These are phyloP conservation scores for Gymnobelideus leadbeateri DNA, from an alignment of 2,113 vertebrate species.

Conservation along the genomic window DNA sequence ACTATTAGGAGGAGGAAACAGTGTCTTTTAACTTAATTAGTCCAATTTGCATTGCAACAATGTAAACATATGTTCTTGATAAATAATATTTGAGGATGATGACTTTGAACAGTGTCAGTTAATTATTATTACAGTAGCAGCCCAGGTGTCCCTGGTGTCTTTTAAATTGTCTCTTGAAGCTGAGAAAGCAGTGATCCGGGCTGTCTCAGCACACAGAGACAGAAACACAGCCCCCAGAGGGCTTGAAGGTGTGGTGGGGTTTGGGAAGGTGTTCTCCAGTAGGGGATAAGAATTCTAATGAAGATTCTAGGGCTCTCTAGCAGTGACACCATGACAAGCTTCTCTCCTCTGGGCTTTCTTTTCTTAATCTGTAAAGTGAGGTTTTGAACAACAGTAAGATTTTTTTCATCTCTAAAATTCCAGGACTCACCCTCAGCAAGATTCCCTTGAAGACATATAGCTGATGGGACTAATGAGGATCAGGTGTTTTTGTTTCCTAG, in stretches of 20 bases:
- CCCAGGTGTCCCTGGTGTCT: neutral
- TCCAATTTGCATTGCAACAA: neutral
- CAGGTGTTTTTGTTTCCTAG: neutral
- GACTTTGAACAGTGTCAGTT: conserved; percentile 1
- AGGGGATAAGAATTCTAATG: neutral
- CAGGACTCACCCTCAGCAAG: neutral
- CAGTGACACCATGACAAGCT: conserved; percentile 7
- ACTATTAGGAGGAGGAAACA: conserved; percentile 10
- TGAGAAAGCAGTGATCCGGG: neutral
- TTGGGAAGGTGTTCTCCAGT: neutral
- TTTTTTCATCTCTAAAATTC: neutral
- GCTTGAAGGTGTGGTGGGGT: neutral
- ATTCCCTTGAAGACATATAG: neutral
- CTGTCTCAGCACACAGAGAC: neutral
- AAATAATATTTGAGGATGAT: conserved; percentile 30
- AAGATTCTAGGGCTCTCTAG: neutral
- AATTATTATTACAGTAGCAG: neutral
- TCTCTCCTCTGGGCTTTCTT: conserved; percentile 12
- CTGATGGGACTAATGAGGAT: neutral
- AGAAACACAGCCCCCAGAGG: neutral
- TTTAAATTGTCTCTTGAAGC: neutral
- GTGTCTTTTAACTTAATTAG: neutral
- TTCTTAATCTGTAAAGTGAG: conserved; percentile 24
- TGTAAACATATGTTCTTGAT: neutral
- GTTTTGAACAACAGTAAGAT: neutral